These are phyloP conservation scores for Zootermopsis nevadensis DNA, from an alignment of 2,888 invertebrate species.

Conservation along the genomic window DNA sequence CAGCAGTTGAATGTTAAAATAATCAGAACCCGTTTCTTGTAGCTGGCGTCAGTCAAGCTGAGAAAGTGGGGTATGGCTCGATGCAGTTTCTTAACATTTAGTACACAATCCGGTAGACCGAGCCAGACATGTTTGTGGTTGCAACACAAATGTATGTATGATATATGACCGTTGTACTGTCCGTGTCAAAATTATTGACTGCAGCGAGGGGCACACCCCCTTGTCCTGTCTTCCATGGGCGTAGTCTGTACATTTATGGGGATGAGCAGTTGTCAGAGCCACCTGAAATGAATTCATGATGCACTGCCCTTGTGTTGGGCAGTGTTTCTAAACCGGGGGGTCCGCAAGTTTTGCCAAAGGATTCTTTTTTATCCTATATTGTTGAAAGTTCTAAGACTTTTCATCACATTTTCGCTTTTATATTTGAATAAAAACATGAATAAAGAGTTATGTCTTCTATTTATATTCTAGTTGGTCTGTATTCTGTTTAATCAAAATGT, in stretches of 20 bases:
- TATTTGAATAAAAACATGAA: no score
- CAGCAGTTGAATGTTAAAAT: background rate
- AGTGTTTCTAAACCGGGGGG: no score
- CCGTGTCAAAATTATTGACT: background rate
- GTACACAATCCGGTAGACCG: no score
- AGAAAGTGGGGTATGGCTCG: background rate
- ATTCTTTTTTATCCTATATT: no score
- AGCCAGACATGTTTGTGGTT: background rate
- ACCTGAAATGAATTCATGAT: background rate
- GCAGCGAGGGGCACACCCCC: background rate
- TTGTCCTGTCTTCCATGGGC: background rate
- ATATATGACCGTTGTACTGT: background rate
- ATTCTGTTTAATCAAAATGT: no score
- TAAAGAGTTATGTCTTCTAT: no score
- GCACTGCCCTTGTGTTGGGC: no score
- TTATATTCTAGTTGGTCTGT: no score
- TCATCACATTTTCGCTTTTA: no score
- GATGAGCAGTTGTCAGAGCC: background rate
- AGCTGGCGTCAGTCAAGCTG: background rate
- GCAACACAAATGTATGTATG: background rate
- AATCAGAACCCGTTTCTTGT: background rate
- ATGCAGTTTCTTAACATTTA: constrained; percentile 1
- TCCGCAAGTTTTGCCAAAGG: no score
- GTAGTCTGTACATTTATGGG: background rate
- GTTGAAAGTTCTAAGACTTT: no score